A percentile compares a stretch with the other conserved stretches of the same genome.
Conservation (phyloP, 2,797 vertebrate species). For the Monodelphis domestica region DNA sequence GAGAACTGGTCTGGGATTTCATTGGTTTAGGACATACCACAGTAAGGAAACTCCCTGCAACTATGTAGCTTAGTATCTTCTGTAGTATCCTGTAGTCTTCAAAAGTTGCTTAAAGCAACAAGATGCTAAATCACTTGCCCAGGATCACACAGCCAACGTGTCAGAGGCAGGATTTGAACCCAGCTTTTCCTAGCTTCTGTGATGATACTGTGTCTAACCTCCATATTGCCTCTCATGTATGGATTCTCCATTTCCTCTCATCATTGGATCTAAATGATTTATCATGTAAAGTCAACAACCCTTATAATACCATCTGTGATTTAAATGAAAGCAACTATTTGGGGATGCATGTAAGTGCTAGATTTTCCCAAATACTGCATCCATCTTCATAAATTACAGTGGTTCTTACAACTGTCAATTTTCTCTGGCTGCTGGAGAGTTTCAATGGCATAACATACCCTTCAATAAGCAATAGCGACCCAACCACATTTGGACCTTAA, state of each 20-base stretch:
- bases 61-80: neutral
- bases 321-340: neutral
- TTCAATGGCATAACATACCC: neutral
- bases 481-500: neutral
- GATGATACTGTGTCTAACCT: neutral
- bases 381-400: neutral
- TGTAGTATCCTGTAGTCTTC: neutral
- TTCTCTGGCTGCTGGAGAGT: neutral
- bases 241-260: neutral
- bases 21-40: neutral
- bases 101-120: neutral
- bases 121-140: neutral
- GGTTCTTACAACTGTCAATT: neutral
- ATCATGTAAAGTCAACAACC: neutral
- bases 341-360: neutral
- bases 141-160: neutral
- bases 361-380: neutral
- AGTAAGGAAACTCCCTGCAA: neutral
- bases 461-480: neutral
- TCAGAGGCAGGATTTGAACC: neutral
- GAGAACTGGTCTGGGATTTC: neutral
- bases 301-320: neutral
- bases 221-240: neutral
- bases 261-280: neutral
- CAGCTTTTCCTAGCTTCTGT: neutral